Evolutionary conservation across 2,888 invertebrate genomes (phyloP).

Genomic region (Phalera bucephala): DNA sequence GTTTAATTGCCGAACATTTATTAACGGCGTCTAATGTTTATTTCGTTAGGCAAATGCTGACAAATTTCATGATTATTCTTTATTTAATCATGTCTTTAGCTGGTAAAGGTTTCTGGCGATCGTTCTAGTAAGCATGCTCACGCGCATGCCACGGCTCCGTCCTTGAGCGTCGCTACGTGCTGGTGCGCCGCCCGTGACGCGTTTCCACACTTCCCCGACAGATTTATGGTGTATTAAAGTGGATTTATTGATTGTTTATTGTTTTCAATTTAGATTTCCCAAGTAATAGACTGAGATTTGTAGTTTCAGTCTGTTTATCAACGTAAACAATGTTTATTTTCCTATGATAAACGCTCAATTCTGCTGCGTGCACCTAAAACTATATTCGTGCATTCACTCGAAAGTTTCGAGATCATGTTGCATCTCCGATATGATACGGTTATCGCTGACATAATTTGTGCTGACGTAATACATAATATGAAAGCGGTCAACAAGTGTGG

Average conservation of each 20-base stretch:
- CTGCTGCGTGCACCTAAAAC: background rate
- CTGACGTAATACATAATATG: slow-evolving; percentile 6
- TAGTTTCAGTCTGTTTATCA: slow-evolving; percentile 22
- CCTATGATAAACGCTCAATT: slow-evolving; percentile 8
- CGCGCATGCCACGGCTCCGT: slow-evolving; percentile 21
- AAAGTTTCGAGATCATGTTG: slow-evolving; percentile 8
- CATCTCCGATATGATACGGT: slow-evolving; percentile 7
- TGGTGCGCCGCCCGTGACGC: slow-evolving; percentile 24
- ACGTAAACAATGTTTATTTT: slow-evolving; percentile 23
- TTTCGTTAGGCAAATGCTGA: too few species aligned
- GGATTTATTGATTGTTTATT: slow-evolving; percentile 60
- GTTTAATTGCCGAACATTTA: too few species aligned
- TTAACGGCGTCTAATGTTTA: too few species aligned
- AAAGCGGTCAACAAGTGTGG: slow-evolving; percentile 9
- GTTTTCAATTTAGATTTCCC: slow-evolving; percentile 43
- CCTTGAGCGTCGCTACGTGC: slow-evolving; percentile 28
- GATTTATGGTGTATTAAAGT: slow-evolving; percentile 53
- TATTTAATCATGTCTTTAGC: too few species aligned
- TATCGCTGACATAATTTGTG: slow-evolving; percentile 15
- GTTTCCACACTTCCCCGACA: slow-evolving; percentile 39
- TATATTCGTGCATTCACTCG: background rate
- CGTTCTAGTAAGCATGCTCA: slow-evolving; percentile 16
- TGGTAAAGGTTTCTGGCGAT: too few species aligned
- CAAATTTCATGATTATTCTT: too few species aligned
- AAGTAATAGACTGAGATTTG: slow-evolving; percentile 35